Conservation (phyloP, 2,797 vertebrate species). For the Parauchenoglanis punctatus region DNA sequence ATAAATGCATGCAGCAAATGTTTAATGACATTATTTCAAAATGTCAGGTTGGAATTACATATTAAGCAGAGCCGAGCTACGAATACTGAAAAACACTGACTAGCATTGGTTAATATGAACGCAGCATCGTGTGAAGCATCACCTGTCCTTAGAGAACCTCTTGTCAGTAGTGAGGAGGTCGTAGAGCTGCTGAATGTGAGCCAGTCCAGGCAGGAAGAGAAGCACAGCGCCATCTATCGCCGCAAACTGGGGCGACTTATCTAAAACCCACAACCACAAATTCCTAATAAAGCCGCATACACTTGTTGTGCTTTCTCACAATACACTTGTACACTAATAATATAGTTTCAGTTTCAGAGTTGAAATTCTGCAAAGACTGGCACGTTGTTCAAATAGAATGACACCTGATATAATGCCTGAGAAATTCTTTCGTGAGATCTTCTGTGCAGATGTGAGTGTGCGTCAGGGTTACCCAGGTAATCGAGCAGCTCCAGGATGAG, state of each 20-base stretch:
- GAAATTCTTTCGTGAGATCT: neutral
- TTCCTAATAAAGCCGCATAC: neutral
- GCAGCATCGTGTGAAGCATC: constrained; percentile 28
- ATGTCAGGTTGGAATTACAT: neutral
- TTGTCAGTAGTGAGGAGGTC: constrained; percentile 88
- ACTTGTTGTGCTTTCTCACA: neutral
- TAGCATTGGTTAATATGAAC: neutral
- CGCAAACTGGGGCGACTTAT: constrained; percentile 85
- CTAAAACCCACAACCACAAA: constrained; percentile 65
- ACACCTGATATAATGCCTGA: neutral
- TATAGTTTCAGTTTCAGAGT: neutral
- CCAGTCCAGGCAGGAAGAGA: constrained; percentile 92
- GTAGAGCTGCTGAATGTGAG: constrained; percentile 93
- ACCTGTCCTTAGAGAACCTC: constrained; percentile 88
- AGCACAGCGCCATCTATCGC: constrained; percentile 87
- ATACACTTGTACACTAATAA: too few relatives aligned
- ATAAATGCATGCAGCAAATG: neutral
- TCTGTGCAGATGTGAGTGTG: neutral
- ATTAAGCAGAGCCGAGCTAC: neutral
- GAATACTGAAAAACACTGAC: neutral
- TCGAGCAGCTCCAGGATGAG: constrained; percentile 87
- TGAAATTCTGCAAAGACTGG: neutral
- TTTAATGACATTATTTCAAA: neutral
- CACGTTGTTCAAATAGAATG: too few relatives aligned
- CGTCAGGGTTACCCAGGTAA: constrained; percentile 81